These are phyloP conservation scores for Ariolimax columbianus DNA, from an alignment of 2,888 invertebrate genomes.

Conservation along the genomic window DNA sequence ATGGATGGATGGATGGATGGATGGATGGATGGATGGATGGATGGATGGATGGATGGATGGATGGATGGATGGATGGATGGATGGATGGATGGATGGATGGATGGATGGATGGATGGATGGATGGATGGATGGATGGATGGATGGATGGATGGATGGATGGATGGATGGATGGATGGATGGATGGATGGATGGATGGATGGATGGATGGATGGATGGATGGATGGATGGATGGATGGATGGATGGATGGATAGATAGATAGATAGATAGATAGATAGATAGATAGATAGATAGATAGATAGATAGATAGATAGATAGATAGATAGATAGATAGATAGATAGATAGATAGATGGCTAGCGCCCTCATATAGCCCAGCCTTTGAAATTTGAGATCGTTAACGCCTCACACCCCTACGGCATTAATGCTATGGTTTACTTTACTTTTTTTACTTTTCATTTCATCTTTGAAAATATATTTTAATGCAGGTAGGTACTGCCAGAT, in stretches of 20 bases:
- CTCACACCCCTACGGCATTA: too few species aligned
- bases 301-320: conserved; percentile 17
- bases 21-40: neutral
- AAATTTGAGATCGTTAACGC: too few species aligned
- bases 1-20: neutral
- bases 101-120: conserved; percentile 6
- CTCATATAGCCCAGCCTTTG: too few species aligned
- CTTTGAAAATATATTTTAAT: too few species aligned
- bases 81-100: conserved; percentile 6
- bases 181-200: conserved; percentile 13
- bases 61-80: conserved; percentile 2
- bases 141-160: conserved; percentile 15
- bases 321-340: conserved; percentile 14
- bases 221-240: neutral
- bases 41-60: conserved; percentile 9
- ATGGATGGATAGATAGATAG: neutral
- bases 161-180: conserved; percentile 15
- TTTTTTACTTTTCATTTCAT: too few species aligned
- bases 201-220: conserved; percentile 18
- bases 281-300: neutral
- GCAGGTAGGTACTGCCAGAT: too few species aligned
- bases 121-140: conserved; percentile 13
- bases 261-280: neutral
- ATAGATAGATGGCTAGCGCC: neutral
- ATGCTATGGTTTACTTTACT: too few species aligned